These are phyloP conservation scores for Silurus asotus DNA, from an alignment of 2,113 vertebrate genomes.

Conservation along the genomic window DNA sequence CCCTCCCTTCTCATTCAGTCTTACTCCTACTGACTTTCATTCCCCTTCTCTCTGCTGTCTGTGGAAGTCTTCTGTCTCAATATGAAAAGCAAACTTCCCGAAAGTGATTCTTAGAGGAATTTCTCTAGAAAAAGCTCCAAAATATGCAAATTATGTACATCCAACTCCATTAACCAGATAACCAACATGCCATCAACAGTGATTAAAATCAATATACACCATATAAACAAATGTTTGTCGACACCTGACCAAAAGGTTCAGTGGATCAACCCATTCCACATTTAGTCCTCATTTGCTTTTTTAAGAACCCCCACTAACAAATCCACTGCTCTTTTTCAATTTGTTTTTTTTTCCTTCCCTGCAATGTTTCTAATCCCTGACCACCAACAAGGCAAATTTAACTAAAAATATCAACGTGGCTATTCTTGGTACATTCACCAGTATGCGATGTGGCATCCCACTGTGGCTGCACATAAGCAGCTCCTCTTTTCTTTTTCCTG, in stretches of 20 bases:
- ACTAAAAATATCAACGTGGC: not conserved
- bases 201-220: no score
- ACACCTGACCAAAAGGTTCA: no score
- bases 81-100: not conserved
- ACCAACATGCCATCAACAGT: no score
- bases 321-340: not conserved
- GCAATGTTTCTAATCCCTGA: not conserved
- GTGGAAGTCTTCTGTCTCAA: not conserved
- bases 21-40: no score
- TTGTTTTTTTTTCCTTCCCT: not conserved
- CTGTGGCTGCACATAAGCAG: not conserved
- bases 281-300: no score
- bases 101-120: not conserved
- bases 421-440: not conserved
- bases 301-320: not conserved
- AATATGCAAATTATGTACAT: not conserved
- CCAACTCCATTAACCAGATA: no score
- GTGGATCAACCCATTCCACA: no score
- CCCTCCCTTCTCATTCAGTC: no score
- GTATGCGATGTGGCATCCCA: not conserved
- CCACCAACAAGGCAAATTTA: not conserved
- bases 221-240: no score
- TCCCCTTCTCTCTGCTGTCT: no score
- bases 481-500: not conserved
- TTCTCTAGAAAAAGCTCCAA: not conserved